Percentiles rank a stretch among this genome's conserved stretches.
Conservation (phyloP, 2,113 vertebrate species). For the Oreamnos americanus region DNA sequence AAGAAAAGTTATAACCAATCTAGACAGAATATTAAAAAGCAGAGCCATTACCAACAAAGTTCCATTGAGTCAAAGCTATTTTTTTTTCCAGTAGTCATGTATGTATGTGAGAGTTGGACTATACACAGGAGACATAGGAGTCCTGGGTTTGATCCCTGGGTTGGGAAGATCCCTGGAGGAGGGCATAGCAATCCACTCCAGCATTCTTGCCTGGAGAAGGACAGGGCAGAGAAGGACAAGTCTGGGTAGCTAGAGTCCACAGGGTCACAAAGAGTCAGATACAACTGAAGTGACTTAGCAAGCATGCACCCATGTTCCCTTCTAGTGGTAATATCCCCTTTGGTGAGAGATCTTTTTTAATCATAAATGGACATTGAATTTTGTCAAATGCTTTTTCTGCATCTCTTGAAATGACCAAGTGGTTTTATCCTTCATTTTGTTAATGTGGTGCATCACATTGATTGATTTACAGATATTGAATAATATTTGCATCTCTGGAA, state of each 20-base stretch:
- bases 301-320: rapidly evolving
- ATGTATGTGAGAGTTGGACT: not conserved
- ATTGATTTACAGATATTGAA: not conserved
- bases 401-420: not conserved
- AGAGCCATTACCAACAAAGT: not conserved
- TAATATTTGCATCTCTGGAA: not conserved
- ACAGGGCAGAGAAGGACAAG: not conserved
- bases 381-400: not conserved
- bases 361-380: not conserved
- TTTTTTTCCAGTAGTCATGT: not conserved
- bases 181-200: not conserved
- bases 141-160: not conserved
- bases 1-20: not conserved
- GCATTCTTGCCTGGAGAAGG: not conserved
- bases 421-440: not conserved
- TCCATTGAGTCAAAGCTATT: not conserved
- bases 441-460: not conserved
- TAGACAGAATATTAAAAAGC: not conserved
- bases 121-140: not conserved
- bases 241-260: not conserved
- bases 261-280: not conserved
- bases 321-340: not conserved
- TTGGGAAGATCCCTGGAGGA: not conserved
- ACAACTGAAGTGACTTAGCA: not conserved
- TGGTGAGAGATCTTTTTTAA: not conserved